phyloP scores from a whole-genome alignment of 2,888 invertebrate species.

The Thereva nobilitata region DNA sequence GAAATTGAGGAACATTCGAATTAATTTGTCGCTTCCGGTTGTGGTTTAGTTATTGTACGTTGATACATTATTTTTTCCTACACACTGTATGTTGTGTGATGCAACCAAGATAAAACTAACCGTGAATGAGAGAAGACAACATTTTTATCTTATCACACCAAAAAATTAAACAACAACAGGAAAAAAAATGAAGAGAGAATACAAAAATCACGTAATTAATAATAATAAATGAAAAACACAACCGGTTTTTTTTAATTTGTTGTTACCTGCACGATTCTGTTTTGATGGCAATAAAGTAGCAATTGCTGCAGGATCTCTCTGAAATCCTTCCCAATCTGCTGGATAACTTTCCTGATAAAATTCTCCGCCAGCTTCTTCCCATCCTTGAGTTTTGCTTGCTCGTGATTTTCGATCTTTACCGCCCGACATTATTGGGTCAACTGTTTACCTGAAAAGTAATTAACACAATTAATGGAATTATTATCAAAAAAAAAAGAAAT shows the following conservation, averaged over 20 bases:
- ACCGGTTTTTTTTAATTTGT: background rate
- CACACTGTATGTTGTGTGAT: too few relatives aligned
- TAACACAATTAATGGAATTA: background rate
- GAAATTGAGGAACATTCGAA: conserved; percentile 28
- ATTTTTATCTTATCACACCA: too few relatives aligned
- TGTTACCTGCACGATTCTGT: conserved; percentile 71
- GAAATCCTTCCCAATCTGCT: conserved; percentile 69
- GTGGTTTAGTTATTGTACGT: conserved; percentile 7
- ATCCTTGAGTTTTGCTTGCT: conserved; percentile 65
- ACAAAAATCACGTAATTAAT: background rate
- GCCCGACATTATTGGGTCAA: conserved; percentile 61
- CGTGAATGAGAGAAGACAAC: too few relatives aligned
- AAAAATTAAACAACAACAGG: too few relatives aligned
- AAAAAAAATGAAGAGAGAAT: too few relatives aligned
- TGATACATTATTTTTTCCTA: background rate
- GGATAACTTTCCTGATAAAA: conserved; percentile 86
- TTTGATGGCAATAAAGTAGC: conserved; percentile 79
- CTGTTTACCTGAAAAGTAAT: conserved; percentile 24
- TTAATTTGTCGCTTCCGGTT: conserved; percentile 22
- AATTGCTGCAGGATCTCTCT: conserved; percentile 74
- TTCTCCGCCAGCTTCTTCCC: conserved; percentile 85
- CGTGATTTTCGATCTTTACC: conserved; percentile 64
- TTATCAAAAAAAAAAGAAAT: background rate
- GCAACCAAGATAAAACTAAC: too few relatives aligned
- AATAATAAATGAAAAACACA: background rate